Percentiles rank a stretch among this genome's conserved stretches.
These are phyloP conservation scores for Phrynocephalus forsythii DNA, from an alignment of 2,797 vertebrate genomes.

Conservation along the genomic window DNA sequence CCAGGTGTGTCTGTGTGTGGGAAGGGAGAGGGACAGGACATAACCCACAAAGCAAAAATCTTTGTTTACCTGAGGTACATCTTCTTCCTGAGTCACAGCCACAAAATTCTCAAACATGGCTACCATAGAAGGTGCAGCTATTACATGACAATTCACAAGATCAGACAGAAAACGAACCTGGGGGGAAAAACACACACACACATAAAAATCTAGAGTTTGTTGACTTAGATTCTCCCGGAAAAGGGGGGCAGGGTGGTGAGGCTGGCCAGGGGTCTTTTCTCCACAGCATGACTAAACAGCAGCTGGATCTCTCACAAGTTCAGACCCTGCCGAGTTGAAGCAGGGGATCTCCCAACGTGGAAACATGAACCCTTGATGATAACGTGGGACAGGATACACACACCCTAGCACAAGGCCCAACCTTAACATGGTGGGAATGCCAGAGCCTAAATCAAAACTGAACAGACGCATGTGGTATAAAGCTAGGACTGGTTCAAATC, in stretches of 20 bases:
- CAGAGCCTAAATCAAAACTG: neutral
- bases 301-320: neutral
- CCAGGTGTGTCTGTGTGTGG: neutral
- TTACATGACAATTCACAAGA: slow-evolving; percentile 98
- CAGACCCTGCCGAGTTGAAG: neutral
- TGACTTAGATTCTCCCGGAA: neutral
- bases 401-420: neutral
- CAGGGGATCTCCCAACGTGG: neutral
- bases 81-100: slow-evolving; percentile 95
- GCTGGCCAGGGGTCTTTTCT: neutral
- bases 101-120: slow-evolving; percentile 99
- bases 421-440: neutral
- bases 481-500: neutral
- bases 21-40: neutral
- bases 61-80: slow-evolving; percentile 92
- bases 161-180: slow-evolving; percentile 96
- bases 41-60: neutral
- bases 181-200: neutral
- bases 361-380: neutral
- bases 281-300: neutral
- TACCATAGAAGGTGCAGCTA: slow-evolving; percentile 97
- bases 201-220: neutral
- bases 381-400: neutral
- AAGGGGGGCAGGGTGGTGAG: neutral
- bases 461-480: neutral